These are phyloP conservation scores for Botia almorhae DNA, from an alignment of 2,797 vertebrate species.

Conservation along the genomic window DNA sequence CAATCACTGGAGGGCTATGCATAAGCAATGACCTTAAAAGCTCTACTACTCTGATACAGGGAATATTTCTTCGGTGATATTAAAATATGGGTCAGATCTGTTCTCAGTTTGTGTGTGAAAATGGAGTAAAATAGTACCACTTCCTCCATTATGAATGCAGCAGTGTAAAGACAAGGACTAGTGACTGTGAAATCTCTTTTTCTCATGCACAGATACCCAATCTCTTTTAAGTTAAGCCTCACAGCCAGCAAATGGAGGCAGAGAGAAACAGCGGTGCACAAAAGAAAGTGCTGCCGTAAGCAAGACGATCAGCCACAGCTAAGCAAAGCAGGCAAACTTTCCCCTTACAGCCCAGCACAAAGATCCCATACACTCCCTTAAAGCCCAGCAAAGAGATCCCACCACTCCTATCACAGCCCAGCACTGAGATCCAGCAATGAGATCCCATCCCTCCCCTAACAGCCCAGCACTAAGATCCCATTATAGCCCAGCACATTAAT, in stretches of 20 bases:
- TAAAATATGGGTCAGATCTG: background rate
- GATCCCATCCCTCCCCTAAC: background rate
- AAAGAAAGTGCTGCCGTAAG: slow-evolving; percentile 57
- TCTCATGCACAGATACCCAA: slow-evolving; percentile 37
- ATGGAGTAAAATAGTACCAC: no score
- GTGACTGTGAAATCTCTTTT: slow-evolving; percentile 12
- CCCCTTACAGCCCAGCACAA: background rate
- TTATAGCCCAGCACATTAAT: background rate
- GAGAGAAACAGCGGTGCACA: slow-evolving; percentile 9
- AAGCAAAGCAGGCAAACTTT: background rate
- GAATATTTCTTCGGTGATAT: background rate
- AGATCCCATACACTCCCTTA: background rate
- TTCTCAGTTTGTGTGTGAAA: background rate
- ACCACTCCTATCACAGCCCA: background rate
- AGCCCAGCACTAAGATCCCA: background rate
- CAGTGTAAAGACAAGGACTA: background rate
- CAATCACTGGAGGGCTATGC: background rate
- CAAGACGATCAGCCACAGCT: slow-evolving; percentile 22
- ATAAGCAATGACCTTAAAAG: background rate
- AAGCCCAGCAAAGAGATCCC: background rate
- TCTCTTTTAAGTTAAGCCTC: slow-evolving; percentile 42
- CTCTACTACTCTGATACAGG: background rate
- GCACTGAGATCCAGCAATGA: background rate
- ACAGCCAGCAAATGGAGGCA: slow-evolving; percentile 18
- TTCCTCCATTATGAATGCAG: background rate